Evolutionary conservation across 1,140 invertebrate species (phyloP).

Genomic region (Dolichoris vasculosae): DNA sequence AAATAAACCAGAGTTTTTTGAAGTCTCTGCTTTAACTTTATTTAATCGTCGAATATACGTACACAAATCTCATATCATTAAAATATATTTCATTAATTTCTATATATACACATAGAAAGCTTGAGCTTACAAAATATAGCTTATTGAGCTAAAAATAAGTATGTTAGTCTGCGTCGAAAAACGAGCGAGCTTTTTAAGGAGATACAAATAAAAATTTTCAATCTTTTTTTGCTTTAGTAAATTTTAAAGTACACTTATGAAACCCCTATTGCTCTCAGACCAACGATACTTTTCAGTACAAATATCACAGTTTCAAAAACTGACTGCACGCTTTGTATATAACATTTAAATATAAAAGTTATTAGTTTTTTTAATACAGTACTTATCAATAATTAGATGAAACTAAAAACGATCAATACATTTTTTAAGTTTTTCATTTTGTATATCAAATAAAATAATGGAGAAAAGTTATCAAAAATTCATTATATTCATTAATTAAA

Average conservation of each 20-base stretch:
- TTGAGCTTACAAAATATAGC: slow-evolving; percentile 55
- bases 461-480: slow-evolving; percentile 37
- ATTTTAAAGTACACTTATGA: slow-evolving; percentile 31
- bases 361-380: slow-evolving; percentile 33
- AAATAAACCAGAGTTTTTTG: slow-evolving; percentile 53
- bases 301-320: slow-evolving; percentile 72
- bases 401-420: neutral
- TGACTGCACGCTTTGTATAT: slow-evolving; percentile 58
- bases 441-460: slow-evolving; percentile 37
- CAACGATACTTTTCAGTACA: slow-evolving; percentile 56
- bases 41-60: neutral
- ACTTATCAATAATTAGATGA: slow-evolving; percentile 43
- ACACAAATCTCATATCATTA: neutral
- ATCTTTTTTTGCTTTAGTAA: neutral
- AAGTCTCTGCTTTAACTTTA: slow-evolving; percentile 20
- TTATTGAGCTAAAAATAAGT: slow-evolving; percentile 45
- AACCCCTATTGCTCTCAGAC: slow-evolving; percentile 10
- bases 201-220: neutral
- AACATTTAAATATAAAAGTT: slow-evolving; percentile 51
- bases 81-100: slow-evolving; percentile 41
- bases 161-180: slow-evolving; percentile 29
- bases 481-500: slow-evolving; percentile 40
- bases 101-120: slow-evolving; percentile 60
- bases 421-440: neutral
- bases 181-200: neutral